Percentiles rank a stretch among this genome's conserved stretches.
Conservation (phyloP, 1,140 invertebrate species). For the Physella acuta region DNA sequence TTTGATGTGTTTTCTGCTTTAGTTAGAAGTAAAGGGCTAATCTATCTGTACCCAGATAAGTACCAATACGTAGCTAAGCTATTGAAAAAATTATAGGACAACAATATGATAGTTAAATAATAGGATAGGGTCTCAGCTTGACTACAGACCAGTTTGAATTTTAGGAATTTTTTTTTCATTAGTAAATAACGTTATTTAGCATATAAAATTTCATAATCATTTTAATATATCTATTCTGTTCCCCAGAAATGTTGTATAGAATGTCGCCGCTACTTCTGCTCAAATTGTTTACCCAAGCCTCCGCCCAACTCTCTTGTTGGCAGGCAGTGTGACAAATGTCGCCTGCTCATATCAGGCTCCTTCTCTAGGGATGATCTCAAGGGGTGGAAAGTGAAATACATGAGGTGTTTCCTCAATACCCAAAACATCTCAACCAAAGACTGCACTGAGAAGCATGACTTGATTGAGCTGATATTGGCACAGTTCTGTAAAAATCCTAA, state of each 20-base stretch:
- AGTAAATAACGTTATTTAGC: not conserved
- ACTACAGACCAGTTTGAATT: too few relatives aligned
- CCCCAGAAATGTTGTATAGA: constrained; percentile 53
- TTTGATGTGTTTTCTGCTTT: too few relatives aligned
- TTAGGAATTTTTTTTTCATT: not conserved
- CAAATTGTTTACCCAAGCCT: constrained; percentile 44
- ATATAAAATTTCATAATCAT: not conserved
- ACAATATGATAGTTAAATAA: too few relatives aligned
- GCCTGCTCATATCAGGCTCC: constrained; percentile 44
- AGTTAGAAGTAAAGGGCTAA: too few relatives aligned
- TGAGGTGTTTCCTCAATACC: constrained; percentile 47
- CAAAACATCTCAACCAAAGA: constrained; percentile 48
- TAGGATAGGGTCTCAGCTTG: too few relatives aligned
- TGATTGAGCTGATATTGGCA: constrained; percentile 53
- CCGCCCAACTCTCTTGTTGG: constrained; percentile 17
- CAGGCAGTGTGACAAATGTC: constrained; percentile 51
- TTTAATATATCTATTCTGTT: not conserved
- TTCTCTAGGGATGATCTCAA: constrained; percentile 49
- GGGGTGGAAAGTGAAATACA: constrained; percentile 55
- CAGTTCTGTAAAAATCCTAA: constrained; percentile 39
- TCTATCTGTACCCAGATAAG: too few relatives aligned
- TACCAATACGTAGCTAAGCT: too few relatives aligned
- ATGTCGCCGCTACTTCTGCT: constrained; percentile 51
- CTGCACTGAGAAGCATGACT: constrained; percentile 57
- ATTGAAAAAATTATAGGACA: too few relatives aligned